phyloP scores from a whole-genome alignment of 2,888 invertebrate species.

The Crocallis elinguaria region DNA sequence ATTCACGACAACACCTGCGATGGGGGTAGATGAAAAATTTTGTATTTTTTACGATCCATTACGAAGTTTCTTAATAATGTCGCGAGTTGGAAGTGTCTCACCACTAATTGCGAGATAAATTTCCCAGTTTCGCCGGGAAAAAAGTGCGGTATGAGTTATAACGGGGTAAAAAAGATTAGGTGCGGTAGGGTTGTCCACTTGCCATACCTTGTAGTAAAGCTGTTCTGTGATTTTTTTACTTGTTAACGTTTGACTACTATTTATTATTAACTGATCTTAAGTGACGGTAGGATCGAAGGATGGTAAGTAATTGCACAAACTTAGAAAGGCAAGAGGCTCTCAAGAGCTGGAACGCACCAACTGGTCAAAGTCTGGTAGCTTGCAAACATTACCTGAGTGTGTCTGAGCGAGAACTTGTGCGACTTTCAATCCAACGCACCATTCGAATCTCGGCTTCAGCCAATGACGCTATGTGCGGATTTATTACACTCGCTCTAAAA shows the following conservation, averaged over 20 bases:
- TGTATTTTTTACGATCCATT: slow-evolving; percentile 74
- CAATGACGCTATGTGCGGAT: too few species aligned
- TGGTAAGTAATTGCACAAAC: background rate
- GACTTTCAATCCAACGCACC: too few species aligned
- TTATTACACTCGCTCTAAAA: too few species aligned
- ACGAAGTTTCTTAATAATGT: slow-evolving; percentile 83
- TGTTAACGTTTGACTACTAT: too few species aligned
- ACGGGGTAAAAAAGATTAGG: slow-evolving; percentile 57
- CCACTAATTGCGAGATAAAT: slow-evolving; percentile 84
- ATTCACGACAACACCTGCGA: slow-evolving; percentile 47
- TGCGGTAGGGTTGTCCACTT: slow-evolving; percentile 3
- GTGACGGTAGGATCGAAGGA: slow-evolving; percentile 30
- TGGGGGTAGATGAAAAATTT: slow-evolving; percentile 63
- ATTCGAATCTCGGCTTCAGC: too few species aligned
- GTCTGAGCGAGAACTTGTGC: too few species aligned
- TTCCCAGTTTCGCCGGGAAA: slow-evolving; percentile 79
- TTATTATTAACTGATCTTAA: slow-evolving; percentile 39
- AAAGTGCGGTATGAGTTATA: slow-evolving; percentile 74
- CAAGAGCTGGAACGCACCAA: too few species aligned
- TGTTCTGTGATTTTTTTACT: background rate
- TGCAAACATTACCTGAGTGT: too few species aligned
- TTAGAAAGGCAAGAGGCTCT: too few species aligned
- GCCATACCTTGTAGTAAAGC: slow-evolving; percentile 8
- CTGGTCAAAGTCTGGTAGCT: too few species aligned
- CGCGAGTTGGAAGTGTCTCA: slow-evolving; percentile 65